Evolutionary conservation across 64 coral and sea anemone species (phyloP).

Genomic region (Cladopsammia gracilis): DNA sequence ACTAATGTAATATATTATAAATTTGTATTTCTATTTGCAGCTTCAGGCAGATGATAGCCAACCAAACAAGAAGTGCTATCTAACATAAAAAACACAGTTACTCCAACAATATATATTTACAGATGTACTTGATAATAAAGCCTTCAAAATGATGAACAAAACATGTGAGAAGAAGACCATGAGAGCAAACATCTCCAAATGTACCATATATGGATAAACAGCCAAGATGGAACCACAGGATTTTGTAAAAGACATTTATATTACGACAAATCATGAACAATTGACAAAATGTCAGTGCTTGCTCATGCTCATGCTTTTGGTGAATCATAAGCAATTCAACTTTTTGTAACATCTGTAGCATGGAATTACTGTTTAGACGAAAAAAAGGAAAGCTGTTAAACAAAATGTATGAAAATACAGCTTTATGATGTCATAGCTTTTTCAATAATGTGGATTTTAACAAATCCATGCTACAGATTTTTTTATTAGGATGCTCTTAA

Average conservation of each 20-base stretch:
- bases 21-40: background rate
- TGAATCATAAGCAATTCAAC: too few relatives aligned
- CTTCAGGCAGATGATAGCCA: background rate
- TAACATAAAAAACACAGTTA: background rate
- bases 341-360: too few relatives aligned
- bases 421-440: too few relatives aligned
- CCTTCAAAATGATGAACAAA: background rate
- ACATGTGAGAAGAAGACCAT: background rate
- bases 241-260: too few relatives aligned
- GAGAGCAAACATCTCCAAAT: background rate
- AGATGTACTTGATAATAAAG: background rate
- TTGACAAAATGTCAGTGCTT: background rate
- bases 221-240: background rate
- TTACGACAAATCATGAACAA: background rate
- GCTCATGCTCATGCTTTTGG: background rate
- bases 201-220: background rate
- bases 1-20: background rate
- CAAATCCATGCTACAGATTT: too few relatives aligned
- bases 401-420: too few relatives aligned
- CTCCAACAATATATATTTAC: background rate
- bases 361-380: too few relatives aligned
- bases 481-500: too few relatives aligned
- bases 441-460: too few relatives aligned
- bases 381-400: too few relatives aligned
- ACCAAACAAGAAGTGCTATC: slow-evolving; percentile 9